phyloP scores from a whole-genome alignment of 1,140 invertebrate genomes.

The Drosophila athabasca region DNA sequence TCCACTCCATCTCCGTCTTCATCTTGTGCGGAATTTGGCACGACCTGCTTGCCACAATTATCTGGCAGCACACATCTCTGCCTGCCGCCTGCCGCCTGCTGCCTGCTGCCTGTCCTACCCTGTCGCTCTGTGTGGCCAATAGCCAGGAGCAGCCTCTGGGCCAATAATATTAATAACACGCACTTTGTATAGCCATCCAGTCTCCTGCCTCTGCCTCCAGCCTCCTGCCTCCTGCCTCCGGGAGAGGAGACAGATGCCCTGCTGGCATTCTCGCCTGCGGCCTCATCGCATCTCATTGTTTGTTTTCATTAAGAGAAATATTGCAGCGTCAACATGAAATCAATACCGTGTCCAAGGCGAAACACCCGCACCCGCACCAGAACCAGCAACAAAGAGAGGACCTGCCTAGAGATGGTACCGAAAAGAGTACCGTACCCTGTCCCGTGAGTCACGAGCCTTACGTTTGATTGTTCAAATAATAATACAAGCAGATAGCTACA shows the following conservation, averaged over 20 bases:
- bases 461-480: too few species aligned
- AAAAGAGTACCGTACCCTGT: too few species aligned
- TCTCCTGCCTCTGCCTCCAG: constrained; percentile 13
- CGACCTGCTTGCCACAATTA: constrained; percentile 74
- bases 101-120: constrained; percentile 32
- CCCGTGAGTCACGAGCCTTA: too few species aligned
- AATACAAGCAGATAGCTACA: too few species aligned
- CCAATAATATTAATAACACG: constrained; percentile 82
- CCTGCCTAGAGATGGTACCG: constrained; percentile 23
- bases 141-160: constrained; percentile 65
- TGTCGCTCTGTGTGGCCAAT: constrained; percentile 58
- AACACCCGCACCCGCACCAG: constrained; percentile 56
- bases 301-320: constrained; percentile 82
- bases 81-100: constrained; percentile 26
- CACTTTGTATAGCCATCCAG: constrained; percentile 63
- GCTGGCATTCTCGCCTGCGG: constrained; percentile 30
- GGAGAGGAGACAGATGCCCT: constrained; percentile 40
- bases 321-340: constrained; percentile 82
- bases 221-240: constrained; percentile 46
- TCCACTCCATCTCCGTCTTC: constrained; percentile 9
- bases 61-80: constrained; percentile 71
- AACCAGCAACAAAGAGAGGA: constrained; percentile 60
- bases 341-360: constrained; percentile 77
- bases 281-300: constrained; percentile 59
- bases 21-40: constrained; percentile 72